Conservation (phyloP, 1,140 invertebrate species). For the Oryctes rhinoceros region DNA sequence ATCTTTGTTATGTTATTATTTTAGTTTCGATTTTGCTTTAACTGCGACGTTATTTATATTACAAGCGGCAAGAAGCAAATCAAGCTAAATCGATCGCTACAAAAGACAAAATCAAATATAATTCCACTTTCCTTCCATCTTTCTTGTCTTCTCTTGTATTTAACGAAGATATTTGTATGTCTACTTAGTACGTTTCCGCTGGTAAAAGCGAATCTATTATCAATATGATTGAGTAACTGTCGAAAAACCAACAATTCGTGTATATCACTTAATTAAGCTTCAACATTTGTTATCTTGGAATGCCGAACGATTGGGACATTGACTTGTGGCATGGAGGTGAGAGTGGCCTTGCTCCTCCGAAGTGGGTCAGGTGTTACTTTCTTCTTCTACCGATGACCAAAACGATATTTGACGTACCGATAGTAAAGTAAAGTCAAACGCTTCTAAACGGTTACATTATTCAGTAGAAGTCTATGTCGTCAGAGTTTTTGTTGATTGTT, state of each 20-base stretch:
- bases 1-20: too few relatives aligned
- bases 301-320: conserved; percentile 28
- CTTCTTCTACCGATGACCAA: conserved; percentile 48
- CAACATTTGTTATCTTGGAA: conserved; percentile 23
- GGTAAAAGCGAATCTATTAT: neutral
- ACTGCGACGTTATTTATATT: too few relatives aligned
- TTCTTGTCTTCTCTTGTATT: neutral
- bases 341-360: conserved; percentile 51
- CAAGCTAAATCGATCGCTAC: too few relatives aligned
- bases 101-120: neutral
- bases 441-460: conserved; percentile 5
- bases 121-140: neutral
- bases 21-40: too few relatives aligned
- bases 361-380: conserved; percentile 52
- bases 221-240: neutral
- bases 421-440: neutral
- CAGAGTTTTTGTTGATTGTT: too few relatives aligned
- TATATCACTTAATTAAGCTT: conserved; percentile 13
- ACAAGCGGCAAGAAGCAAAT: too few relatives aligned
- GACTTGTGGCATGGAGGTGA: conserved; percentile 46
- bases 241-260: conserved; percentile 1
- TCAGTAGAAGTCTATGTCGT: neutral
- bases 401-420: conserved; percentile 10
- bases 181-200: neutral
- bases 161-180: neutral